phyloP scores from a whole-genome alignment of 2,888 invertebrate species.

The Ochropleura leucogaster region DNA sequence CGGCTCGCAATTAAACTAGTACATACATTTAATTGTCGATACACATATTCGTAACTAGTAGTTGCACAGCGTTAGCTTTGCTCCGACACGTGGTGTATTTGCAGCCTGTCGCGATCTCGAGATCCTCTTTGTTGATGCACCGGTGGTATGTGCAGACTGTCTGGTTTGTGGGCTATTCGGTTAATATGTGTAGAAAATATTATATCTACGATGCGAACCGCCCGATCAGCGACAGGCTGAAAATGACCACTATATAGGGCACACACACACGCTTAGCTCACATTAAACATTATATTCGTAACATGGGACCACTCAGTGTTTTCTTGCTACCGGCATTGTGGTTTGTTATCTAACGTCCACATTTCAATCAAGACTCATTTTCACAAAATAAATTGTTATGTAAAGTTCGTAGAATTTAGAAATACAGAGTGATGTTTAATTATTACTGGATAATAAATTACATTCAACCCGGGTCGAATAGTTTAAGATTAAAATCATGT shows the following conservation, averaged over 20 bases:
- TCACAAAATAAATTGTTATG: slow-evolving; percentile 36
- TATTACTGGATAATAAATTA: slow-evolving; percentile 50
- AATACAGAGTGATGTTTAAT: slow-evolving; percentile 41
- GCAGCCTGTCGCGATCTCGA: slow-evolving; percentile 58
- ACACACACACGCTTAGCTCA: slow-evolving; percentile 65
- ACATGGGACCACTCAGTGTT: slow-evolving; percentile 70
- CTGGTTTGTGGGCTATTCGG: slow-evolving; percentile 18
- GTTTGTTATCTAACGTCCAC: slow-evolving; percentile 44
- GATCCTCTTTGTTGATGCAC: slow-evolving; percentile 46
- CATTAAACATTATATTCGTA: slow-evolving; percentile 72
- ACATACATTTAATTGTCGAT: slow-evolving; percentile 76
- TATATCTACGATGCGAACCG: slow-evolving; percentile 46
- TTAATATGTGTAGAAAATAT: slow-evolving; percentile 46
- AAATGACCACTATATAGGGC: slow-evolving; percentile 67
- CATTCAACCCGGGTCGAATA: slow-evolving; percentile 41
- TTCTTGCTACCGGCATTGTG: slow-evolving; percentile 69
- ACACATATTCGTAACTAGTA: slow-evolving; percentile 74
- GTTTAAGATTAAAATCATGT: slow-evolving; percentile 53
- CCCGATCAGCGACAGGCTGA: slow-evolving; percentile 55
- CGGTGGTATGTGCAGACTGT: slow-evolving; percentile 30
- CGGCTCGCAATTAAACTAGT: slow-evolving; percentile 72
- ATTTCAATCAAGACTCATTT: slow-evolving; percentile 44
- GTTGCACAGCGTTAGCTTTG: slow-evolving; percentile 57
- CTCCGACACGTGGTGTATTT: slow-evolving; percentile 46
- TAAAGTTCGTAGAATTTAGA: slow-evolving; percentile 41